Base-by-base conservation (phyloP, 2,113 vertebrate genomes). In the Loxodonta africana region DNA sequence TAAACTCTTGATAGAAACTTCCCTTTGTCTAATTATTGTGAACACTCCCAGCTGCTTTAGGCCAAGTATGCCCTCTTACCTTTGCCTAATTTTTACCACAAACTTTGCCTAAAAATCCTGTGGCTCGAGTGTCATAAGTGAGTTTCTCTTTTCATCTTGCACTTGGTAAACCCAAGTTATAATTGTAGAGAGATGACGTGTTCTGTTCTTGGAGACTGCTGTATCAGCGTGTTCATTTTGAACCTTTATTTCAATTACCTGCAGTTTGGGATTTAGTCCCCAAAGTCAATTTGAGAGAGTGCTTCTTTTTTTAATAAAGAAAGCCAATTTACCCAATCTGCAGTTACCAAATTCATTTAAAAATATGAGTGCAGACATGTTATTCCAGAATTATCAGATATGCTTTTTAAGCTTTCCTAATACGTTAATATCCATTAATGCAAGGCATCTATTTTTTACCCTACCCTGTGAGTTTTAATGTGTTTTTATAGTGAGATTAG, bases 81-180 rank as follows among this genome's bases (percentile, higher is more conserved):
- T 96, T 97, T 98, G 95, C 97, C 97, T 98, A 97, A 98, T 95
- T 98, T 98, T 98, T 97, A 97, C 94, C 73, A 88, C n/a, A 84
- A 93, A 25, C 76, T 95, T 96, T 96, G 98, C 87, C 92, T 97
- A 97, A 99, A 98, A 98, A 95, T 92, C 95, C 97, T 98, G 90
- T 97, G 97, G 94, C 96, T 97, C 97, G 95, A 98, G 98, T 98
- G 97, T 98, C 98, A 94, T 96, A 98, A 98, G 92, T 96, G 98
- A 98, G 96, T 98, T 98, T 53, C 95, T 98, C 57, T 97, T 98
- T 98, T 95, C 85, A 97, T 97, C 95, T 97, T 97, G 92, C 87
- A 83, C 96, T 98, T 98, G 98, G 97, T 98, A 98, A 97, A 97
- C 96, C 87, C 97, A 94, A 73, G 95, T 98, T 98, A 98, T 98